A percentile compares a stretch with the other conserved stretches of the same genome.
phyloP scores from a whole-genome alignment of 1,140 invertebrate species.

The Carcinoscorpius rotundicauda region DNA sequence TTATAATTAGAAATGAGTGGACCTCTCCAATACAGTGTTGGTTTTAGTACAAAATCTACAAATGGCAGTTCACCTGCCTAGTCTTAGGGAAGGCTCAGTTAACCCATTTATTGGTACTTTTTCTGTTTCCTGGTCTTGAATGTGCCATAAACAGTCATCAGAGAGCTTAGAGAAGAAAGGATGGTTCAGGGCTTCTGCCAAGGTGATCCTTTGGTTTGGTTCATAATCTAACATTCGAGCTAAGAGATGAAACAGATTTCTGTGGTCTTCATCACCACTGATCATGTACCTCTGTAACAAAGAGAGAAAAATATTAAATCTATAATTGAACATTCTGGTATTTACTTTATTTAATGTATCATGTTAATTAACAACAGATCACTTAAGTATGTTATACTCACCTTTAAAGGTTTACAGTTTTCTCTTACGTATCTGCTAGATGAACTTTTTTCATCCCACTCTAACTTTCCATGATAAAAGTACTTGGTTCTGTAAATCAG shows the following conservation, averaged over 20 bases:
- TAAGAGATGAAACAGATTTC: slow-evolving; percentile 87
- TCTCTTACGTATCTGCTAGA: slow-evolving; percentile 94
- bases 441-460: slow-evolving; percentile 88
- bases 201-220: slow-evolving; percentile 70
- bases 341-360: too few relatives aligned
- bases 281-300: slow-evolving; percentile 70
- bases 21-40: too few relatives aligned
- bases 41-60: too few relatives aligned
- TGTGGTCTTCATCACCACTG: slow-evolving; percentile 74
- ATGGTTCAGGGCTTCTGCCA: slow-evolving; percentile 80
- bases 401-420: slow-evolving; percentile 90
- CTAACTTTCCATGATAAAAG: slow-evolving; percentile 84
- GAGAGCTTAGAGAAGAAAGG: slow-evolving; percentile 83
- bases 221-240: slow-evolving; percentile 95
- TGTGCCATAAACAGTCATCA: slow-evolving; percentile 40
- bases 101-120: slow-evolving; percentile 10
- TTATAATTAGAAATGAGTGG: too few relatives aligned
- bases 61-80: slow-evolving; percentile 24
- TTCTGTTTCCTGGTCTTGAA: background rate
- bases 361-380: background rate
- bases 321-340: slow-evolving; percentile 21
- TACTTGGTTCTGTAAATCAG: slow-evolving; percentile 69
- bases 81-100: slow-evolving; percentile 26
- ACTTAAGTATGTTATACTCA: slow-evolving; percentile 41
- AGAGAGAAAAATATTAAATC: too few relatives aligned